phyloP scores from a whole-genome alignment of 2,797 vertebrate species.

The Hemibagrus guttatus region DNA sequence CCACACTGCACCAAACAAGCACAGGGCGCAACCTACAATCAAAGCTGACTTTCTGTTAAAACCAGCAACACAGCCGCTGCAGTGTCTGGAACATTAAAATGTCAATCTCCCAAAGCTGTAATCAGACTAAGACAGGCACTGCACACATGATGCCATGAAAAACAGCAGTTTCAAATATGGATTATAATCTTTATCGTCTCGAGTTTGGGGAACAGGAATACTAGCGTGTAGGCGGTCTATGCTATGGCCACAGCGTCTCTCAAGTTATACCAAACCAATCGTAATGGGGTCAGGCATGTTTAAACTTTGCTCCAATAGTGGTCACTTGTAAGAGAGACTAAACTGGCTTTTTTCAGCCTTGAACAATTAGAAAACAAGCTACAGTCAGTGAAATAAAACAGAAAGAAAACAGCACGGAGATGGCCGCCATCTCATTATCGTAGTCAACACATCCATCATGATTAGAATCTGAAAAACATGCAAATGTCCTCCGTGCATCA shows the following conservation, averaged over 20 bases:
- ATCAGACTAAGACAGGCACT: slow-evolving; percentile 41
- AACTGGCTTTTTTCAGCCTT: neutral
- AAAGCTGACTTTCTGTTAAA: slow-evolving; percentile 48
- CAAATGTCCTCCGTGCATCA: slow-evolving; percentile 40
- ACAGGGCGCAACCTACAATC: slow-evolving; percentile 34
- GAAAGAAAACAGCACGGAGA: neutral
- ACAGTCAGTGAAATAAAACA: slow-evolving; percentile 10
- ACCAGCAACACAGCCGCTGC: slow-evolving; percentile 39
- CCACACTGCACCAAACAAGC: slow-evolving; percentile 2
- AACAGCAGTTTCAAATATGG: slow-evolving; percentile 22
- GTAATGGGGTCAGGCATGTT: slow-evolving; percentile 18
- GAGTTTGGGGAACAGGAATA: slow-evolving; percentile 15
- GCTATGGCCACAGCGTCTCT: neutral
- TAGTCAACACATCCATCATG: slow-evolving; percentile 55
- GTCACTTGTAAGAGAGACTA: neutral
- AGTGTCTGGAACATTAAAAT: slow-evolving; percentile 31
- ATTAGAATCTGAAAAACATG: slow-evolving; percentile 47
- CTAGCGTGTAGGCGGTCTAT: neutral
- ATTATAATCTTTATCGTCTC: slow-evolving; percentile 38
- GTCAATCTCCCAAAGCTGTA: slow-evolving; percentile 35
- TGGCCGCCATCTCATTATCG: neutral
- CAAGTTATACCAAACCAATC: slow-evolving; percentile 6
- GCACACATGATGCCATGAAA: neutral
- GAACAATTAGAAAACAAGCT: neutral
- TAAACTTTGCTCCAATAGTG: slow-evolving; percentile 7